Conservation (phyloP, 2,113 vertebrate genomes). For the Rattus norvegicus region DNA sequence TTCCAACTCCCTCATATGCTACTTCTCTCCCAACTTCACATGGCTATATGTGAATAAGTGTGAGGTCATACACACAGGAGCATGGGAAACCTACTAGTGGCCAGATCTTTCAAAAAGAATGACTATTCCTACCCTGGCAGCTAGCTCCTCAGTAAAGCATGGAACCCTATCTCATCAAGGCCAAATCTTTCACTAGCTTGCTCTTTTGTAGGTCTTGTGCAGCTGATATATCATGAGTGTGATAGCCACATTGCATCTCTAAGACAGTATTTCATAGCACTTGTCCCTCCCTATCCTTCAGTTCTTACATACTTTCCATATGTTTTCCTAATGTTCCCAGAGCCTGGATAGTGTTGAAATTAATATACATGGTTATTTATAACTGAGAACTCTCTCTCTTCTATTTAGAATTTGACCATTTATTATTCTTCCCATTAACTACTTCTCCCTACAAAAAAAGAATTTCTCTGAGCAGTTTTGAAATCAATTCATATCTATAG, state of each 20-base stretch:
- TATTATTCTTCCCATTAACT: neutral
- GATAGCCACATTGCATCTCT: neutral
- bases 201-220: neutral
- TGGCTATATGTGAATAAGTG: neutral
- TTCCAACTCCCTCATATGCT: neutral
- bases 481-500: neutral
- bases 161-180: neutral
- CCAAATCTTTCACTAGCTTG: too few species aligned
- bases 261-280: neutral
- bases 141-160: neutral
- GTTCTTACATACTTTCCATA: neutral
- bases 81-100: neutral
- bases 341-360: neutral
- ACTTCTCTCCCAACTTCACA: neutral
- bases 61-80: neutral
- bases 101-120: neutral
- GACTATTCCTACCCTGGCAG: too few species aligned
- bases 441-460: neutral
- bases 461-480: neutral
- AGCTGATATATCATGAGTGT: neutral
- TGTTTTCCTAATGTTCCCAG: neutral
- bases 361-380: neutral
- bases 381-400: neutral
- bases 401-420: neutral
- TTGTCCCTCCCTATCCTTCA: neutral